Percentiles rank a stretch among this genome's conserved stretches.
Conservation (phyloP, 2,797 vertebrate genomes). For the Malacoraja senta region DNA sequence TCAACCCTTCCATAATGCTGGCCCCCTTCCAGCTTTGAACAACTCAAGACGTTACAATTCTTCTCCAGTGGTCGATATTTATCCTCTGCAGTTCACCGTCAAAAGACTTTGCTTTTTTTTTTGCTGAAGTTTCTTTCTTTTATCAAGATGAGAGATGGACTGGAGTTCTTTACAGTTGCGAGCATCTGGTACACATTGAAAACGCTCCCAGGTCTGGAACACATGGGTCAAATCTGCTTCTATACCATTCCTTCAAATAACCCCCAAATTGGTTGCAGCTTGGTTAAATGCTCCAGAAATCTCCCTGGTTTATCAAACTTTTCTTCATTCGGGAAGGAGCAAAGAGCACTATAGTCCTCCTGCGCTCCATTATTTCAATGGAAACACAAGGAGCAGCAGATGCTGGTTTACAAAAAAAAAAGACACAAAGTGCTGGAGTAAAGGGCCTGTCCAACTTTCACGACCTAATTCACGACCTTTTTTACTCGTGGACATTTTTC, state of each 20-base stretch:
- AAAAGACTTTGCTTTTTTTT: neutral
- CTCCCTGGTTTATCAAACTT: neutral
- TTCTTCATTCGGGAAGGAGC: neutral
- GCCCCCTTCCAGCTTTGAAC: neutral
- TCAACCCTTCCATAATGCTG: neutral
- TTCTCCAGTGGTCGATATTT: neutral
- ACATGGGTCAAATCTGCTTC: neutral
- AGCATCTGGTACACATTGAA: neutral
- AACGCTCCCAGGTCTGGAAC: neutral
- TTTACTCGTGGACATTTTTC: no score
- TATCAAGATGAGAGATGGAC: neutral
- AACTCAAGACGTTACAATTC: neutral
- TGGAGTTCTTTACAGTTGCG: neutral
- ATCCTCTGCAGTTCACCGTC: neutral
- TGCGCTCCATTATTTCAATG: no score
- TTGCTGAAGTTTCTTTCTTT: neutral
- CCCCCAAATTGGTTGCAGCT: no score
- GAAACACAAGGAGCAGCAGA: no score
- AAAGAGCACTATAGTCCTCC: neutral
- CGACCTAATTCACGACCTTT: no score
- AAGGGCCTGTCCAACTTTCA: no score
- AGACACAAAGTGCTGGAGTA: no score
- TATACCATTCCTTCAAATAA: neutral
- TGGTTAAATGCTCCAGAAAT: neutral
- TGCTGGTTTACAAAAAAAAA: no score